phyloP scores from a whole-genome alignment of 1,140 invertebrate species.

The Sipha flava region DNA sequence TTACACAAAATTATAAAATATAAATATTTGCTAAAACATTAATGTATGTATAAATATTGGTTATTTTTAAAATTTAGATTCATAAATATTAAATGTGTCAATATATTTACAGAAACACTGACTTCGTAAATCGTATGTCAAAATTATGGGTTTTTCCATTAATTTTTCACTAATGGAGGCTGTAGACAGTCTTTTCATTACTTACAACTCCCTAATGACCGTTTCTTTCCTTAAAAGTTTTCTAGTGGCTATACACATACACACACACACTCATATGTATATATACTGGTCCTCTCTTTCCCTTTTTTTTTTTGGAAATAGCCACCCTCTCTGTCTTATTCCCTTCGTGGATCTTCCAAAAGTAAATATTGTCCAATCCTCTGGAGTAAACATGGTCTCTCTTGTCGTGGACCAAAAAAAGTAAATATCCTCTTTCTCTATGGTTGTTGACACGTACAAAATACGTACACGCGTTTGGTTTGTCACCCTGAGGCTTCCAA shows the following conservation, averaged over 20 bases:
- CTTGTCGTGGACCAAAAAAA: neutral
- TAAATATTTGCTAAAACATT: too few relatives aligned
- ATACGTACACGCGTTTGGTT: neutral
- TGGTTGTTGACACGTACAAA: neutral
- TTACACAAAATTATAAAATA: too few relatives aligned
- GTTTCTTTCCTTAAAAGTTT: neutral
- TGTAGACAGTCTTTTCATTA: neutral
- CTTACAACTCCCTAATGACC: neutral
- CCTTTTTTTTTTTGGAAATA: neutral
- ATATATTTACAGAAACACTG: neutral
- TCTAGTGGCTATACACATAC: neutral
- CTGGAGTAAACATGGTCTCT: neutral
- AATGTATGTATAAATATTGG: too few relatives aligned
- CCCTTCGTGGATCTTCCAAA: neutral
- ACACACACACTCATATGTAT: neutral
- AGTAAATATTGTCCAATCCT: constrained; percentile 13
- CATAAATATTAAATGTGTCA: too few relatives aligned
- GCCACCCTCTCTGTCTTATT: neutral
- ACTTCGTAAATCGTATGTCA: neutral
- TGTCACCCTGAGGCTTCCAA: neutral
- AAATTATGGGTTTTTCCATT: neutral
- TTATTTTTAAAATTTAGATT: too few relatives aligned
- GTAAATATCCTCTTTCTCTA: neutral
- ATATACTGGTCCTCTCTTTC: neutral
- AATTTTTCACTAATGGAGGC: neutral